Percentiles rank a stretch among this genome's conserved stretches.
phyloP scores from a whole-genome alignment of 2,113 vertebrate species.

The Carassius gibelio region DNA sequence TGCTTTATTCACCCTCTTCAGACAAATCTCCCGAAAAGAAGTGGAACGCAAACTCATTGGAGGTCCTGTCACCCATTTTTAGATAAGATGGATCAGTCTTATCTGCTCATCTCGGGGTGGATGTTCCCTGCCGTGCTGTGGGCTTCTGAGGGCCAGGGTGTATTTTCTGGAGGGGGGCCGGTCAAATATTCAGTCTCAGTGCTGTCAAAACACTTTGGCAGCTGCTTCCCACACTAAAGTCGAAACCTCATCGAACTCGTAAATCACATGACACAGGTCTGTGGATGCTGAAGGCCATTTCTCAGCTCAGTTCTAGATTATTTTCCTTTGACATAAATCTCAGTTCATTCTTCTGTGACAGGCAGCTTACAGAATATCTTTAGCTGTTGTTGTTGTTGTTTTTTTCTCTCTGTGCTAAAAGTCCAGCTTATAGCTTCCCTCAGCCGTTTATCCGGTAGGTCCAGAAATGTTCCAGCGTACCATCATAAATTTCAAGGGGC shows the following conservation, averaged over 20 bases:
- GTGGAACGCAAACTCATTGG: constrained; percentile 46
- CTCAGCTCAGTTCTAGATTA: constrained; percentile 51
- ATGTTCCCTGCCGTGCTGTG: constrained; percentile 41
- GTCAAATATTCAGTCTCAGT: constrained; percentile 25
- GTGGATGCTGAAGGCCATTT: constrained; percentile 23
- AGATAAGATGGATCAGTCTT: constrained; percentile 47
- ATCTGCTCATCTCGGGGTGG: constrained; percentile 50
- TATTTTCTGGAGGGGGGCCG: constrained; percentile 3
- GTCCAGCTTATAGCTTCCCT: neutral
- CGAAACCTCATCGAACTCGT: constrained; percentile 39
- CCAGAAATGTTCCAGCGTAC: constrained; percentile 2
- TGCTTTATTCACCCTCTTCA: constrained; percentile 35
- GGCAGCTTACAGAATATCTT: constrained; percentile 50
- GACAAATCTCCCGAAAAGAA: constrained; percentile 39
- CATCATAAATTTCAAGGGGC: constrained; percentile 28
- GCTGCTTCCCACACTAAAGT: constrained; percentile 44
- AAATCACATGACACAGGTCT: constrained; percentile 46
- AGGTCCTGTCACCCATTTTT: constrained; percentile 44
- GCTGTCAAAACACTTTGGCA: constrained; percentile 52
- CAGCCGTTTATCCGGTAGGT: constrained; percentile 19
- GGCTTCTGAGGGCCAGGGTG: constrained; percentile 16
- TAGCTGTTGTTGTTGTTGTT: neutral
- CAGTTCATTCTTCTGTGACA: constrained; percentile 60
- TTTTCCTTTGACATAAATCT: constrained; percentile 63
- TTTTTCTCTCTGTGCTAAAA: neutral